phyloP scores from a whole-genome alignment of 2,797 vertebrate genomes.

The Cetoscarus ocellatus region DNA sequence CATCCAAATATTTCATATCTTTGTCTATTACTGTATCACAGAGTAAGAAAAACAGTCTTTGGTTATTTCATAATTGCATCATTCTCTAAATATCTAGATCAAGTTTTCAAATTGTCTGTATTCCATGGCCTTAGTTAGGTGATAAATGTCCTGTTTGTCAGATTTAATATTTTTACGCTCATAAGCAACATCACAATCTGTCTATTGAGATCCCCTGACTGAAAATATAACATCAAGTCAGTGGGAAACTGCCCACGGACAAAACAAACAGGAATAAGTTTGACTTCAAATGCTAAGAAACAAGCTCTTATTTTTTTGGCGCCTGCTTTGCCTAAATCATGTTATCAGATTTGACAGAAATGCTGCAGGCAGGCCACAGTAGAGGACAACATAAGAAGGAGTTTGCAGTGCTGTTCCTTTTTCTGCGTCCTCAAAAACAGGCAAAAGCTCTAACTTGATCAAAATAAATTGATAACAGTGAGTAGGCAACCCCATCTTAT shows the following conservation, averaged over 20 bases:
- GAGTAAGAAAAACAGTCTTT: too few relatives aligned
- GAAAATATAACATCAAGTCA: constrained; percentile 30
- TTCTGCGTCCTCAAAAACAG: constrained; percentile 46
- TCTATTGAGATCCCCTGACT: constrained; percentile 8
- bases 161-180: neutral
- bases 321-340: constrained; percentile 46
- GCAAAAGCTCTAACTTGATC: constrained; percentile 62
- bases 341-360: constrained; percentile 73
- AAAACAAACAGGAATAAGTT: constrained; percentile 42
- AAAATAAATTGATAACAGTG: constrained; percentile 71
- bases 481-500: constrained; percentile 41
- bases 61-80: too few relatives aligned
- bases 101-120: too few relatives aligned
- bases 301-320: constrained; percentile 50
- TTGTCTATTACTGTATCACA: too few relatives aligned
- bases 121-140: too few relatives aligned
- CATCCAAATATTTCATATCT: too few relatives aligned
- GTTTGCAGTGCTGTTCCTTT: constrained; percentile 47
- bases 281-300: constrained; percentile 34
- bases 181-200: neutral
- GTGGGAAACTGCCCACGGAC: constrained; percentile 44
- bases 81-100: too few relatives aligned
- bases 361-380: constrained; percentile 59
- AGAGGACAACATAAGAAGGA: constrained; percentile 50
- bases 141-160: neutral